Conservation (phyloP, 1,140 invertebrate genomes). For the Ectropis grisescens region DNA sequence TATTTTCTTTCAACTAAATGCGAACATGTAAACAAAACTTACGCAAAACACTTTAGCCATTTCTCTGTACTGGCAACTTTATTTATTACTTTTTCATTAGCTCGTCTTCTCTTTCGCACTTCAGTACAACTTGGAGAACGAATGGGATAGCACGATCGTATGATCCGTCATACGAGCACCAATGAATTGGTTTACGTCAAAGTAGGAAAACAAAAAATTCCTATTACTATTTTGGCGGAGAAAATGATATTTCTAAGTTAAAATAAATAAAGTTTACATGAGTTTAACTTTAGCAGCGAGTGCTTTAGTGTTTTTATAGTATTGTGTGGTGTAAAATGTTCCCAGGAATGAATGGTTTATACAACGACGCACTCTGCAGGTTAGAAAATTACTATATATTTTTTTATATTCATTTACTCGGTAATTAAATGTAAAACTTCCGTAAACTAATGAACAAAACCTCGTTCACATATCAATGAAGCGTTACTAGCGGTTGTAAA, state of each 20-base stretch:
- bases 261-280: constrained; percentile 18
- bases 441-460: no score
- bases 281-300: no score
- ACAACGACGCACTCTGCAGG: constrained; percentile 52
- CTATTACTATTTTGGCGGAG: constrained; percentile 19
- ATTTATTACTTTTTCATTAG: no score
- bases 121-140: constrained; percentile 5
- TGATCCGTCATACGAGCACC: constrained; percentile 38
- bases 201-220: constrained; percentile 48
- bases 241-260: constrained; percentile 27
- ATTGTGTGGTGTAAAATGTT: constrained; percentile 35
- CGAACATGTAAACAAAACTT: no score
- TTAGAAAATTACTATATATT: constrained; percentile 23
- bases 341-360: constrained; percentile 48
- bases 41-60: constrained; percentile 9
- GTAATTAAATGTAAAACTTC: no score
- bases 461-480: no score
- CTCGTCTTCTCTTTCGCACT: constrained; percentile 19
- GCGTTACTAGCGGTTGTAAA: no score
- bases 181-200: constrained; percentile 27
- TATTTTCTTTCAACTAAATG: no score
- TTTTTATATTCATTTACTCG: no score
- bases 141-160: constrained; percentile 42
- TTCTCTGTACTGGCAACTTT: constrained; percentile 23
- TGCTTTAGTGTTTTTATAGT: constrained; percentile 13